A percentile compares a stretch with the other conserved stretches of the same genome.
Evolutionary conservation across 2,888 invertebrate species (phyloP).

Genomic region (Lottia gigantea): DNA sequence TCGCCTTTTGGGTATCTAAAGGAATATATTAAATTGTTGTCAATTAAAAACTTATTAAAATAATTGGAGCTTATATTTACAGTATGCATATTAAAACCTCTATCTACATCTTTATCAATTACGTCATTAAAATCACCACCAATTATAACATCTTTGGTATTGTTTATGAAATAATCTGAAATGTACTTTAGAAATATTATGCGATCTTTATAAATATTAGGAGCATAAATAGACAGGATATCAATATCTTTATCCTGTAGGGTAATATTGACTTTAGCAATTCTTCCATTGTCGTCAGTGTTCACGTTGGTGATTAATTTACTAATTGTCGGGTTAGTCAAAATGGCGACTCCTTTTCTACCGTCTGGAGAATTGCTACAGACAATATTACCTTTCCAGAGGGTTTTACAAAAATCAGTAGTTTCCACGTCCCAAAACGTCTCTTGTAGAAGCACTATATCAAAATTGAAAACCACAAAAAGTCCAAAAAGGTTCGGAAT

Average conservation of each 20-base stretch:
- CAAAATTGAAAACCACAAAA: not conserved
- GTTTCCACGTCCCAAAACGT: too few relatives aligned
- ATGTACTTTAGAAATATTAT: not conserved
- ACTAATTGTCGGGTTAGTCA: slow-evolving; percentile 3
- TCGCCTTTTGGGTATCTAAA: not conserved
- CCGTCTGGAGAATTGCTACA: not conserved
- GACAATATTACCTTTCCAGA: too few relatives aligned
- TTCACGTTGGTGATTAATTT: not conserved
- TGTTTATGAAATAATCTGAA: not conserved
- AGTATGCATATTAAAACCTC: not conserved
- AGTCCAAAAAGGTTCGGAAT: too few relatives aligned
- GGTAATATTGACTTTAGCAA: slow-evolving; percentile 12
- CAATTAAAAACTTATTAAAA: not conserved
- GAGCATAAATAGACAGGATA: slow-evolving; percentile 23
- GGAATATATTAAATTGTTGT: not conserved
- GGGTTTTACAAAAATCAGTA: too few relatives aligned
- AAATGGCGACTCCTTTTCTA: slow-evolving; percentile 16
- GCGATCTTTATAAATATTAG: slow-evolving; percentile 11
- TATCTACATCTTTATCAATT: not conserved
- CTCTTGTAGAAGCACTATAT: too few relatives aligned
- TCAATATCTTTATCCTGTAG: slow-evolving; percentile 11
- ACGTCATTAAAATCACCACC: slow-evolving; percentile 1
- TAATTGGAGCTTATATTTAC: not conserved
- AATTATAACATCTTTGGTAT: not conserved
- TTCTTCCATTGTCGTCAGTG: slow-evolving; percentile 13